phyloP scores from a whole-genome alignment of 2,888 invertebrate species.

The Lacanobia wlatinum region DNA sequence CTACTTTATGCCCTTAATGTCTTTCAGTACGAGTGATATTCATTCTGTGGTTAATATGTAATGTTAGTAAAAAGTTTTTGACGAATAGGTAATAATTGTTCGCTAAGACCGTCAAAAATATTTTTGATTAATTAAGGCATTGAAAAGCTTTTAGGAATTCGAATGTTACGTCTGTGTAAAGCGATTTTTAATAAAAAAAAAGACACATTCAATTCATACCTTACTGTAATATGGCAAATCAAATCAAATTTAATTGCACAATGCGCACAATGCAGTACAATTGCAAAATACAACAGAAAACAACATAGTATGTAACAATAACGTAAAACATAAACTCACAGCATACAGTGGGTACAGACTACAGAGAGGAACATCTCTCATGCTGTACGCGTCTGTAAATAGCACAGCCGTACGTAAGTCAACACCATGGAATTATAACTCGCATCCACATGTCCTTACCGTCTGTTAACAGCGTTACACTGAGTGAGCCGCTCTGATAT shows the following conservation, averaged over 20 bases:
- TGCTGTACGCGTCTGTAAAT: conserved; percentile 20
- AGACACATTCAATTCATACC: no score
- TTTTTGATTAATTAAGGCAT: no score
- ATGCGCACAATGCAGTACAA: no score
- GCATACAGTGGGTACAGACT: neutral
- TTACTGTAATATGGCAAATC: no score
- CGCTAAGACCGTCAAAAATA: no score
- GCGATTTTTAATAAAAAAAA: no score
- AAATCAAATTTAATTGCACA: no score
- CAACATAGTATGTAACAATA: neutral
- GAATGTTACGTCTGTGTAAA: no score
- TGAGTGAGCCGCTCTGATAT: neutral
- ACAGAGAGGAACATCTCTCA: neutral
- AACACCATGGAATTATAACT: conserved; percentile 31
- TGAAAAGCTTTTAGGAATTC: no score
- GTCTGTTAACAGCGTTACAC: neutral
- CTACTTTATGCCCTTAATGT: conserved; percentile 16
- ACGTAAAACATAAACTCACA: neutral
- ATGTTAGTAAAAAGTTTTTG: no score
- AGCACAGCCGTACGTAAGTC: conserved; percentile 30
- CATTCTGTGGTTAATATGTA: neutral
- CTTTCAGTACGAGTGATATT: conserved; percentile 1
- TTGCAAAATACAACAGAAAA: no score
- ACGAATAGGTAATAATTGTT: no score
- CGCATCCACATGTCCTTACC: neutral